phyloP scores from a whole-genome alignment of 2,797 vertebrate genomes.

The Amblyopsis hoosieri region DNA sequence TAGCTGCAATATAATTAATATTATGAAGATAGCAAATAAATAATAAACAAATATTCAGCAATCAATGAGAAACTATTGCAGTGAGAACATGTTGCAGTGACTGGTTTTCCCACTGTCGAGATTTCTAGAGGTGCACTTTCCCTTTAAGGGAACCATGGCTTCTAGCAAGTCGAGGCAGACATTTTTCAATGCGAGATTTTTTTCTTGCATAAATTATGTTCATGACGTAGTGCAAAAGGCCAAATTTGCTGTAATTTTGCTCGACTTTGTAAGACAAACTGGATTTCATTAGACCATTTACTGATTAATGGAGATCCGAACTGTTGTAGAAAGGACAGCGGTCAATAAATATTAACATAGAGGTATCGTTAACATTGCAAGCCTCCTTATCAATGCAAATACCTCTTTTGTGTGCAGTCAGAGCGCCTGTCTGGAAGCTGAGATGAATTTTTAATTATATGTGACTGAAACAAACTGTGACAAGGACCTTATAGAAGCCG shows the following conservation, averaged over 20 bases:
- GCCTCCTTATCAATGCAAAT: slow-evolving; percentile 86
- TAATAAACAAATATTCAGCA: no score
- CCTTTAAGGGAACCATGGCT: slow-evolving; percentile 82
- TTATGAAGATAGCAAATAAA: no score
- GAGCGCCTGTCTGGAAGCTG: slow-evolving; percentile 82
- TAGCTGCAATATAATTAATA: no score
- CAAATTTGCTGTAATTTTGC: slow-evolving; percentile 84
- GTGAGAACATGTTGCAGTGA: no score
- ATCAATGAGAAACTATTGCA: no score
- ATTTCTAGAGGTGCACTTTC: slow-evolving; percentile 33
- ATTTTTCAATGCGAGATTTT: slow-evolving; percentile 90
- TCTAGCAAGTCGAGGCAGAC: slow-evolving; percentile 80
- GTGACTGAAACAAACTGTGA: slow-evolving; percentile 80
- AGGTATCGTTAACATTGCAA: slow-evolving; percentile 72
- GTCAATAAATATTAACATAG: slow-evolving; percentile 78
- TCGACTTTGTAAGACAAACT: slow-evolving; percentile 70
- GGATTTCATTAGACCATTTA: slow-evolving; percentile 48
- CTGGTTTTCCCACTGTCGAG: background rate
- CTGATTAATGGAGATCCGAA: slow-evolving; percentile 54
- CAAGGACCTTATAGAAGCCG: slow-evolving; percentile 69
- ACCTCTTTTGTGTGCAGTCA: slow-evolving; percentile 83
- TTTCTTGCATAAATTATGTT: slow-evolving; percentile 98
- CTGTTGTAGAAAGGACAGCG: slow-evolving; percentile 62
- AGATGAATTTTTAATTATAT: slow-evolving; percentile 89
- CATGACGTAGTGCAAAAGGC: slow-evolving; percentile 97